Evolutionary conservation across 2,113 vertebrate genomes (phyloP).

Genomic region (Colaptes auratus): DNA sequence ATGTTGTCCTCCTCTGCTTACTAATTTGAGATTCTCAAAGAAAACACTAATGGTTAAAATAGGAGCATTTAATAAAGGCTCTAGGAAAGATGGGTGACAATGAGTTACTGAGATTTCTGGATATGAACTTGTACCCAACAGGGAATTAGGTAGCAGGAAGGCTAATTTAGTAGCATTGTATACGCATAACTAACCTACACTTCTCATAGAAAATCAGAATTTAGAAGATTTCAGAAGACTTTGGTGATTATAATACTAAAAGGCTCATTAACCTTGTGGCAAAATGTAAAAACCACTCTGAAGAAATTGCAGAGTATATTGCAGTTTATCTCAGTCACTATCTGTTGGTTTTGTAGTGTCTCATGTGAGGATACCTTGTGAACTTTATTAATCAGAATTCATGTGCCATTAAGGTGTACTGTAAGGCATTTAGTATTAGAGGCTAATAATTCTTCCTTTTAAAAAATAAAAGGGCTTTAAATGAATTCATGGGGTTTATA

Average conservation of each 20-base stretch:
- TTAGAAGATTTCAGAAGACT: background rate
- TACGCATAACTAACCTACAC: background rate
- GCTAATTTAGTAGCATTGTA: background rate
- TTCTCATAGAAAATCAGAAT: background rate
- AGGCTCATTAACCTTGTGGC: background rate
- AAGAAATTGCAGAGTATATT: background rate
- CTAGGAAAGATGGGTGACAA: background rate
- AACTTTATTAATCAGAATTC: background rate
- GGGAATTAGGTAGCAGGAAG: background rate
- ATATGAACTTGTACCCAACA: background rate
- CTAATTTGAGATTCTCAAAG: background rate
- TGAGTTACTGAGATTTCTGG: background rate
- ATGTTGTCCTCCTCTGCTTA: background rate
- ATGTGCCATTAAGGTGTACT: background rate
- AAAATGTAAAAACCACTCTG: background rate
- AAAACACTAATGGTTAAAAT: background rate
- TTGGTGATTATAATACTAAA: background rate
- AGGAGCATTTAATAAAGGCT: background rate
- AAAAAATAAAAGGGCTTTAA: background rate
- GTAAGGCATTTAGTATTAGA: background rate
- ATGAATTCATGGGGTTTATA: background rate
- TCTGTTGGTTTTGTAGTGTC: background rate
- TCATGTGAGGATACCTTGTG: background rate
- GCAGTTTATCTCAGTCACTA: background rate
- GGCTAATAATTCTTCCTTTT: background rate